Conservation (phyloP, 1,140 invertebrate species). For the Adelges cooleyi region DNA sequence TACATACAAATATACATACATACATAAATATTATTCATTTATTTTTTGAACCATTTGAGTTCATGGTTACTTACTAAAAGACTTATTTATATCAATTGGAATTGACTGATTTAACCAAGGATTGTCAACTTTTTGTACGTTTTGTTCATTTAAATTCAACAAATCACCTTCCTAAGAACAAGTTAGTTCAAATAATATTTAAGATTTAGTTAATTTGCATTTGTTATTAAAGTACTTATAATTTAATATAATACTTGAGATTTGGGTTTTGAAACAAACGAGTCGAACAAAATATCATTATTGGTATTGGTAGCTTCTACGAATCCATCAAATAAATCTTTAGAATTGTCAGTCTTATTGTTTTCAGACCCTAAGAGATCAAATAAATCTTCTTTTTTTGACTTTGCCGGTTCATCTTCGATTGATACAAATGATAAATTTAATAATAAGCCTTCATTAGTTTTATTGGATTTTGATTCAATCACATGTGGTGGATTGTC, state of each 20-base stretch:
- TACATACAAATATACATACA: not conserved
- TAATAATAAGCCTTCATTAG: slow-evolving; percentile 16
- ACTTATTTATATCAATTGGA: not conserved
- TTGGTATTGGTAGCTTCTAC: slow-evolving; percentile 1
- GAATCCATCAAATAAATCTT: slow-evolving; percentile 19
- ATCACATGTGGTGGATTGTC: not conserved
- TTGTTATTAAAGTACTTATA: not conserved
- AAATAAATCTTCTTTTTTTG: slow-evolving; percentile 2
- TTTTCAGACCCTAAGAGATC: slow-evolving; percentile 11
- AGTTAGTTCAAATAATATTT: not conserved
- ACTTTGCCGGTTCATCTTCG: not conserved
- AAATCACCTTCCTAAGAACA: slow-evolving; percentile 4
- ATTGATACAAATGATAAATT: slow-evolving; percentile 18
- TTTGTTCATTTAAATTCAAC: slow-evolving; percentile 5
- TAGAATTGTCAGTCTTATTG: slow-evolving; percentile 7
- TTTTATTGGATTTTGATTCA: not conserved
- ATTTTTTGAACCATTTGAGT: not conserved
- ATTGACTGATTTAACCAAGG: slow-evolving; percentile 2
- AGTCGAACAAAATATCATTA: slow-evolving; percentile 8
- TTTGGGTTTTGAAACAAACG: slow-evolving; percentile 12
- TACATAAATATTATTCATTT: not conserved
- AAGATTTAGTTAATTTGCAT: not conserved
- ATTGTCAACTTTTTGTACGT: not conserved
- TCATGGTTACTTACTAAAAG: not conserved
- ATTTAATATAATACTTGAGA: not conserved